phyloP scores from a whole-genome alignment of 2,113 vertebrate species.

The Pseudopipra pipra region DNA sequence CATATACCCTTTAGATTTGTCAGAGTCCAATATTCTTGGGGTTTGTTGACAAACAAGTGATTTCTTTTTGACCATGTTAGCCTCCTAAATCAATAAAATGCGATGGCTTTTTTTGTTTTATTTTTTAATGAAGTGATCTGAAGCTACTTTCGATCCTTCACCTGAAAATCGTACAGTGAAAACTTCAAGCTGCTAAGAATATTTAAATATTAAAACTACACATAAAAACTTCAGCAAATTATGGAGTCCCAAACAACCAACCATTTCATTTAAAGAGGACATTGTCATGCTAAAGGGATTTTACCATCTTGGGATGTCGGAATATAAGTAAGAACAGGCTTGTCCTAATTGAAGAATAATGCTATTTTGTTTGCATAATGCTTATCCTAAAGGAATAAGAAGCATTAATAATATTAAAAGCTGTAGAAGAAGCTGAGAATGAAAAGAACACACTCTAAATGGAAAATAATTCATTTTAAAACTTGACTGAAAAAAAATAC shows the following conservation, averaged over 20 bases:
- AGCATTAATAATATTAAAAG: background rate
- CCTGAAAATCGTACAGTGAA: conserved; percentile 16
- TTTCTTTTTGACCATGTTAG: background rate
- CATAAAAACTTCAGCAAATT: conserved; percentile 6
- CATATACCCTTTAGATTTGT: background rate
- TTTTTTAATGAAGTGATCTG: background rate
- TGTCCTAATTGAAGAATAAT: background rate
- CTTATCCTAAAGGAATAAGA: background rate
- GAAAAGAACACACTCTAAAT: background rate
- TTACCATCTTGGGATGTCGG: background rate
- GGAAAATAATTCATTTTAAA: background rate
- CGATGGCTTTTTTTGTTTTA: background rate
- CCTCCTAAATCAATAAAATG: background rate
- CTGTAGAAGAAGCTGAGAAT: background rate
- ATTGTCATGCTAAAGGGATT: background rate
- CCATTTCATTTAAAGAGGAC: background rate
- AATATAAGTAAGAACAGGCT: background rate
- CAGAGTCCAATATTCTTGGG: background rate
- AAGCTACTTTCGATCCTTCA: background rate
- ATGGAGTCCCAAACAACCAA: background rate
- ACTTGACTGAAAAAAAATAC: background rate
- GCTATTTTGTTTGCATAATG: background rate
- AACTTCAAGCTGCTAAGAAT: conserved; percentile 29
- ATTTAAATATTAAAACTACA: background rate
- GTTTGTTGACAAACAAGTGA: background rate